Conservation (phyloP, 2,797 vertebrate species). For the Malacoctenus gilli region DNA sequence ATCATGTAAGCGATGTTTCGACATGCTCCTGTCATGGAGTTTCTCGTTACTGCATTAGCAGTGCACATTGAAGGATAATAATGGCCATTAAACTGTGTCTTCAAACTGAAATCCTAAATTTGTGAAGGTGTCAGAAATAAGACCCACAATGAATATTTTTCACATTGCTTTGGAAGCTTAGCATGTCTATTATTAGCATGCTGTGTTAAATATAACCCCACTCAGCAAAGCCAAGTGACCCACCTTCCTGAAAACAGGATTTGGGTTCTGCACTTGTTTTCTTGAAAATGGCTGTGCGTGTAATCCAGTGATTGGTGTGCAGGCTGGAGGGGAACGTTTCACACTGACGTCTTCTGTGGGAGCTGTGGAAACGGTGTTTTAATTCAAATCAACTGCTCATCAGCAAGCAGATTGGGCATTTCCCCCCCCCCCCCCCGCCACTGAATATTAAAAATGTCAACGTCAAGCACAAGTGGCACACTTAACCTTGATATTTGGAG, state of each 20-base stretch:
- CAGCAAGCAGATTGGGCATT: not conserved
- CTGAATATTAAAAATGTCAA: slow-evolving; percentile 16
- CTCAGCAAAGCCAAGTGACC: not conserved
- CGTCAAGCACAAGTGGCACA: slow-evolving; percentile 15
- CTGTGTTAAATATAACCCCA: slow-evolving; percentile 19
- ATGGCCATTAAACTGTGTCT: too few relatives aligned
- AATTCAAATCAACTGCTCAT: slow-evolving; percentile 4
- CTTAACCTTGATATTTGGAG: slow-evolving; percentile 35
- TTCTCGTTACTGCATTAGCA: slow-evolving; percentile 33
- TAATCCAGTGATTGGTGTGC: slow-evolving; percentile 7
- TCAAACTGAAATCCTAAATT: too few relatives aligned
- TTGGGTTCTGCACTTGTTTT: slow-evolving; percentile 2
- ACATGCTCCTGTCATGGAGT: slow-evolving; percentile 27
- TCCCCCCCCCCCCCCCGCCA: too few relatives aligned
- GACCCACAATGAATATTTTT: slow-evolving; percentile 1
- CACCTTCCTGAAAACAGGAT: slow-evolving; percentile 24
- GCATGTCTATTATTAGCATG: too few relatives aligned
- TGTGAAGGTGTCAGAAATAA: too few relatives aligned
- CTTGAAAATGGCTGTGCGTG: slow-evolving; percentile 6
- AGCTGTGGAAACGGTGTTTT: not conserved
- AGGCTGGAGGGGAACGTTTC: not conserved
- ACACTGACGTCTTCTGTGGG: not conserved
- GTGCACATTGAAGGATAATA: too few relatives aligned
- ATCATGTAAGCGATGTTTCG: slow-evolving; percentile 26
- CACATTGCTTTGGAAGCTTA: not conserved